Evolutionary conservation across 2,888 invertebrate species (phyloP).

Genomic region (Syrphus vitripennis): DNA sequence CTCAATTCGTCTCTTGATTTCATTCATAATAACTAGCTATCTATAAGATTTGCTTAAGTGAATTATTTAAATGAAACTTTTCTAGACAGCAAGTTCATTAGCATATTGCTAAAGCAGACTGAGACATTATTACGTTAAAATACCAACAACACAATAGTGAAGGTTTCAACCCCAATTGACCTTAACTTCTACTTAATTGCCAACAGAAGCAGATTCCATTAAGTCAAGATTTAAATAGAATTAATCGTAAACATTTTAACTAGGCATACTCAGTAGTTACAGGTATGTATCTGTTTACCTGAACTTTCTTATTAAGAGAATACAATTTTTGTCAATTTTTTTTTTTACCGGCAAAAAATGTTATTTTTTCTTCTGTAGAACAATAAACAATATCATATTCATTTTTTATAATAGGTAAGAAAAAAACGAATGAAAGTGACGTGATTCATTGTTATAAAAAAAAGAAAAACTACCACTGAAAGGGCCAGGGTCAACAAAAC

Average conservation of each 20-base stretch:
- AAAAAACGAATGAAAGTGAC: neutral
- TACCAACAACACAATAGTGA: neutral
- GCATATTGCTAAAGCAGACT: neutral
- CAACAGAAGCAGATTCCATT: constrained; percentile 19
- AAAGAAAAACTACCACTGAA: neutral
- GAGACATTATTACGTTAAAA: neutral
- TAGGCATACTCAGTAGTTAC: no score
- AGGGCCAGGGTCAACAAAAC: neutral
- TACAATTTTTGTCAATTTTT: no score
- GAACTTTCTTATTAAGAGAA: no score
- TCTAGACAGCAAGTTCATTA: neutral
- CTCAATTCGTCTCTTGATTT: neutral
- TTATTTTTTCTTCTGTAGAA: neutral
- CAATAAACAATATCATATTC: neutral
- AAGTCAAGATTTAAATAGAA: neutral
- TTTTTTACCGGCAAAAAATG: neutral
- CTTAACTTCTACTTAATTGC: constrained; percentile 8
- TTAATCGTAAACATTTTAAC: no score
- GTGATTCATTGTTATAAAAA: neutral
- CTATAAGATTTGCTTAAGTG: neutral
- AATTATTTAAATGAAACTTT: neutral
- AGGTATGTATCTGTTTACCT: no score
- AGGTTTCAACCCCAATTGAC: constrained; percentile 21
- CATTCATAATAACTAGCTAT: neutral
- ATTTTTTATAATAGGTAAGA: neutral